phyloP scores from a whole-genome alignment of 2,888 invertebrate genomes.

The Eupithecia abbreviata region DNA sequence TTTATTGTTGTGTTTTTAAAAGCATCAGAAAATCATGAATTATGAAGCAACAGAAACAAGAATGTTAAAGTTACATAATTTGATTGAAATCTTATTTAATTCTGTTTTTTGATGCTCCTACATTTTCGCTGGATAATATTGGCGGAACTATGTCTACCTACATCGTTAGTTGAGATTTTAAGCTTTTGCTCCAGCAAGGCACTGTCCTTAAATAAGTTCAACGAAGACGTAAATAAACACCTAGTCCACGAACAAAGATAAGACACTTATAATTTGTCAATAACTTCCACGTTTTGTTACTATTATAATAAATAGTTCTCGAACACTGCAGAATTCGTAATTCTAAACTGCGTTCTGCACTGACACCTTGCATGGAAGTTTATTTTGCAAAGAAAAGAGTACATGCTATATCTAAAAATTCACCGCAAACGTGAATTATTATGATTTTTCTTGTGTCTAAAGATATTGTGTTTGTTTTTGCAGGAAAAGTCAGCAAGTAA shows the following conservation, averaged over 20 bases:
- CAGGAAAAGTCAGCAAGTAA: constrained; percentile 78
- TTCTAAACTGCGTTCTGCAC: background rate
- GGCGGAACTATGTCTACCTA: background rate
- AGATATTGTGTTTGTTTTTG: constrained; percentile 7
- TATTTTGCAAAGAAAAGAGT: too few species aligned
- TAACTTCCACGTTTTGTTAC: too few species aligned
- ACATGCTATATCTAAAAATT: too few species aligned
- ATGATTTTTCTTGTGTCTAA: background rate
- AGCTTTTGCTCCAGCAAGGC: background rate
- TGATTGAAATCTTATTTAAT: background rate
- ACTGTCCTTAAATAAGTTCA: background rate
- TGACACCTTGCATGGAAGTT: background rate
- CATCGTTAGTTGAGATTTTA: background rate
- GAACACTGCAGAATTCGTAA: background rate
- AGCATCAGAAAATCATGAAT: background rate
- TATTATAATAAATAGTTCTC: too few species aligned
- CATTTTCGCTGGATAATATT: background rate
- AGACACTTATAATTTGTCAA: too few species aligned
- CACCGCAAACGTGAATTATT: background rate
- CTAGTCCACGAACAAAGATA: too few species aligned
- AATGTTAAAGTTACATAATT: background rate
- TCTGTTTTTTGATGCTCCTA: background rate
- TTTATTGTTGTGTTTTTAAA: background rate
- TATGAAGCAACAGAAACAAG: background rate
- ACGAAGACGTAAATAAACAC: too few species aligned